phyloP scores from a whole-genome alignment of 2,888 invertebrate genomes.

The Glyphotaelius pellucidus region DNA sequence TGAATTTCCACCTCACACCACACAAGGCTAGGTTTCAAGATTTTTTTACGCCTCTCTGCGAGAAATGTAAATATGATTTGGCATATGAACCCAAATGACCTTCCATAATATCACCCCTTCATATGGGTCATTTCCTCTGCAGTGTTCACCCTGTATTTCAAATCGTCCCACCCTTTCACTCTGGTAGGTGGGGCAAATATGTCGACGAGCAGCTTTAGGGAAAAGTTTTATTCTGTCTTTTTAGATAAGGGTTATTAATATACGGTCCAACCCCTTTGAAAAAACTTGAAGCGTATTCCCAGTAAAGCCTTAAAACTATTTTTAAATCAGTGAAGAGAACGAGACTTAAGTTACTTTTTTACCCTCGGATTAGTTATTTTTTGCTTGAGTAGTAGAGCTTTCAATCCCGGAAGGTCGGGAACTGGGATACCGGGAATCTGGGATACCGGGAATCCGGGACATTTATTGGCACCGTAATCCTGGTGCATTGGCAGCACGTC shows the following conservation, averaged over 20 bases:
- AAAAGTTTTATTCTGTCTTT: background rate
- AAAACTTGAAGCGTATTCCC: background rate
- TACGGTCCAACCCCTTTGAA: background rate
- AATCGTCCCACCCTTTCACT: background rate
- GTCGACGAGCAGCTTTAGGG: background rate
- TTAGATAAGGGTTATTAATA: background rate
- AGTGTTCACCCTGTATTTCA: background rate
- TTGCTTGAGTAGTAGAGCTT: background rate
- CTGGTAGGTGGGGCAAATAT: background rate
- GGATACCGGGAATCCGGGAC: no score
- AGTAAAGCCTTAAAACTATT: background rate
- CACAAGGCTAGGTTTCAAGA: background rate
- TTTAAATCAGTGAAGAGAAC: background rate
- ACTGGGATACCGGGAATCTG: no score
- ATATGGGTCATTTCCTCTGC: background rate
- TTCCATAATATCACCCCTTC: background rate
- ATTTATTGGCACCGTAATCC: no score
- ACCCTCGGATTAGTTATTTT: background rate
- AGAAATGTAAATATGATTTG: background rate
- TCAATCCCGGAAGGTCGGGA: no score
- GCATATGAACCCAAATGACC: background rate
- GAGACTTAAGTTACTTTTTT: background rate
- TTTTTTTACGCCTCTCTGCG: background rate
- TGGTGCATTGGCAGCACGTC: no score
- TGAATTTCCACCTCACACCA: background rate